Conservation (phyloP, 2,888 invertebrate genomes). For the Dorcus hopei region DNA sequence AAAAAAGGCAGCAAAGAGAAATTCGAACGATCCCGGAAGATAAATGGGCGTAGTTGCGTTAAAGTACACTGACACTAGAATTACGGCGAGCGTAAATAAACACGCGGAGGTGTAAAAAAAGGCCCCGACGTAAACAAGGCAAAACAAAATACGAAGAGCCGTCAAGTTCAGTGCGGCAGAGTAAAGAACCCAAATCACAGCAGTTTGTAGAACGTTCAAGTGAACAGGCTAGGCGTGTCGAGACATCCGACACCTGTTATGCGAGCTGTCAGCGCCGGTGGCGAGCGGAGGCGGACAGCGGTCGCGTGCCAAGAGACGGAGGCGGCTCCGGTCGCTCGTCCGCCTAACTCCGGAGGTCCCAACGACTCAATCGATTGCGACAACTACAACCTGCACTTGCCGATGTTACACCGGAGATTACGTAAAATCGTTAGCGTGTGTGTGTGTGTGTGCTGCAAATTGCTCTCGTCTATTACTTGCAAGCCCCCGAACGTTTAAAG, state of each 20-base stretch:
- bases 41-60: too few species aligned
- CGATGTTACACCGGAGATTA: slow-evolving; percentile 19
- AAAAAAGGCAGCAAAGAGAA: too few species aligned
- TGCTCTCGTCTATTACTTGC: too few species aligned
- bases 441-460: too few species aligned
- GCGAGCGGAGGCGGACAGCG: slow-evolving; percentile 44
- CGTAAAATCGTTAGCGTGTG: not conserved
- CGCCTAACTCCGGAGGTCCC: slow-evolving; percentile 1
- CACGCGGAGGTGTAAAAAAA: not conserved
- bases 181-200: slow-evolving; percentile 7
- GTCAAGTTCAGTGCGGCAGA: not conserved
- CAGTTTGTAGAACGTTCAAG: too few species aligned
- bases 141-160: not conserved
- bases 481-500: too few species aligned
- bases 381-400: slow-evolving; percentile 21
- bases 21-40: too few species aligned
- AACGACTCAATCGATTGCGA: slow-evolving; percentile 32
- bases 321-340: slow-evolving; percentile 38
- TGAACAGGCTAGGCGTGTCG: slow-evolving; percentile 14
- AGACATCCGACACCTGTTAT: slow-evolving; percentile 32
- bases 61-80: too few species aligned
- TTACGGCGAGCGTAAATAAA: not conserved
- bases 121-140: not conserved
- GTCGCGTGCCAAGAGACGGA: slow-evolving; percentile 43
- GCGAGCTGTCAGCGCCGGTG: slow-evolving; percentile 25